Conservation (phyloP, 1,140 invertebrate genomes). For the Zeugodacus cucurbitae region DNA sequence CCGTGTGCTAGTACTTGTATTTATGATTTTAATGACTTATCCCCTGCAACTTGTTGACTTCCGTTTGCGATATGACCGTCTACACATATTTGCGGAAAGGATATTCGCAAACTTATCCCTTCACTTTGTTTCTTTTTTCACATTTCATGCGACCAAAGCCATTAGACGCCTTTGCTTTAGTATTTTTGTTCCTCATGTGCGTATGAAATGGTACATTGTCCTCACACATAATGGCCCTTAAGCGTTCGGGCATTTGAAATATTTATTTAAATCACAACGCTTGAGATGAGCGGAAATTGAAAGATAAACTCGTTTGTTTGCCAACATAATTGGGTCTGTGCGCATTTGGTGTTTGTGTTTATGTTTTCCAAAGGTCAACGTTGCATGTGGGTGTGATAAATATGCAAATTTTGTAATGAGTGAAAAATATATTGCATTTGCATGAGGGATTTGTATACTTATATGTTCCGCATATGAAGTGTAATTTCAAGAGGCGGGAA, state of each 20-base stretch:
- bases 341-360: no score
- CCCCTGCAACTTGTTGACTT: conserved; percentile 3
- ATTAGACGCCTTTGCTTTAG: background rate
- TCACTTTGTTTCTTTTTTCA: background rate
- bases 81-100: background rate
- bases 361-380: no score
- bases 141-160: background rate
- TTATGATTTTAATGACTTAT: conserved; percentile 21
- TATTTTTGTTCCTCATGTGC: background rate
- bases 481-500: no score
- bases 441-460: background rate
- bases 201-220: background rate
- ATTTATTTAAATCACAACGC: conserved; percentile 17
- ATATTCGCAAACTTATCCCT: background rate
- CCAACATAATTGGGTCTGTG: background rate
- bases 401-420: no score
- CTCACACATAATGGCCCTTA: conserved; percentile 2
- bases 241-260: conserved; percentile 9
- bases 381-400: no score
- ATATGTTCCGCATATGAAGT: no score
- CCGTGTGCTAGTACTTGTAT: background rate
- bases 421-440: background rate
- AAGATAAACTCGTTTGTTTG: background rate
- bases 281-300: conserved; percentile 3
- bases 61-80: background rate